phyloP scores from a whole-genome alignment of 2,113 vertebrate species.

The Pogona vitticeps region DNA sequence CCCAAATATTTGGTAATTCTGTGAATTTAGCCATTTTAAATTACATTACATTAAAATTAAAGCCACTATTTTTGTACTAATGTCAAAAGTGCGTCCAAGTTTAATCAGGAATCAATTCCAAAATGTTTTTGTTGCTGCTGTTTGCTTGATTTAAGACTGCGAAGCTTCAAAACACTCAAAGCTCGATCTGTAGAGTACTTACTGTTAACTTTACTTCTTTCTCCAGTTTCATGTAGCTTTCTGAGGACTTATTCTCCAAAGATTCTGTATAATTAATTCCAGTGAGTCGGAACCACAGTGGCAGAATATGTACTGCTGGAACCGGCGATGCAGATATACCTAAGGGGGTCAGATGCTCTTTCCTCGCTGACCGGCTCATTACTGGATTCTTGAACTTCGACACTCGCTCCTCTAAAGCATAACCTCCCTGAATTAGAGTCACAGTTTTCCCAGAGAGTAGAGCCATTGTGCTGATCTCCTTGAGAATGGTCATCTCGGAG shows the following conservation, averaged over 20 bases:
- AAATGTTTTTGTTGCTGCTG: no score
- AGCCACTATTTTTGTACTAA: no score
- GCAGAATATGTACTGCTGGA: accelerated
- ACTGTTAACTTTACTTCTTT: slow-evolving; percentile 35
- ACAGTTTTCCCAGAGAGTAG: accelerated
- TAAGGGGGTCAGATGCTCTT: no score
- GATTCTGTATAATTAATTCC: accelerated
- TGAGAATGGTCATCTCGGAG: neutral
- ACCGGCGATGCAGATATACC: accelerated
- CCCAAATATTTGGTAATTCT: no score
- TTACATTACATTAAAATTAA: no score
- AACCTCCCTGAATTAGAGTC: accelerated
- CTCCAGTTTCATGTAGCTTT: slow-evolving; percentile 25
- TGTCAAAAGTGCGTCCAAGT: no score
- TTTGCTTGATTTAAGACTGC: no score
- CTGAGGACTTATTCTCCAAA: neutral
- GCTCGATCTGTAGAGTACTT: slow-evolving; percentile 24
- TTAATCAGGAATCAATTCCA: neutral
- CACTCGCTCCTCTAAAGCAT: neutral
- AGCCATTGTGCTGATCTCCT: neutral
- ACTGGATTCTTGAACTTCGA: neutral
- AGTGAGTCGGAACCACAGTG: slow-evolving; percentile 47
- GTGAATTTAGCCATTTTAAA: no score
- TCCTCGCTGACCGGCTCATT: neutral
- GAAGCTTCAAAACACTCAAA: no score